A percentile compares a stretch with the other conserved stretches of the same genome.
Evolutionary conservation across 2,888 invertebrate genomes (phyloP).

Genomic region (Phragmatobia fuliginosa): DNA sequence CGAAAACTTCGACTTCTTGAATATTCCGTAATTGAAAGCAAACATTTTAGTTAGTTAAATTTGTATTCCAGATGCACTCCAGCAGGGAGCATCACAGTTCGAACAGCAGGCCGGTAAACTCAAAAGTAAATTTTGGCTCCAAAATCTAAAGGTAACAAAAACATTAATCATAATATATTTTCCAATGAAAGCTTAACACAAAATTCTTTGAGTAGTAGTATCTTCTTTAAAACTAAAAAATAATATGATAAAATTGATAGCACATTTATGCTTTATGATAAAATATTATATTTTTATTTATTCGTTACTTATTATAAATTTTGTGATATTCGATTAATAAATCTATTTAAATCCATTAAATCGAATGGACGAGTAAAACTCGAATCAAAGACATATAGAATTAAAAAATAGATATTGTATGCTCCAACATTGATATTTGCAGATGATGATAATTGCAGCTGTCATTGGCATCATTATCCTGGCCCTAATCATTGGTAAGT

Average conservation of each 20-base stretch:
- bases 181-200: too few relatives aligned
- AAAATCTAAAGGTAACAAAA: constrained; percentile 93
- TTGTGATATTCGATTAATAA: background rate
- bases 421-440: constrained; percentile 60
- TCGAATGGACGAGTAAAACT: too few relatives aligned
- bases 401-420: too few relatives aligned
- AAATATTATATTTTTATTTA: background rate
- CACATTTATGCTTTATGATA: too few relatives aligned
- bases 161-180: background rate
- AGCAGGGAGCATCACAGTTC: constrained; percentile 98
- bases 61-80: constrained; percentile 91
- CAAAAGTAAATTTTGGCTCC: constrained; percentile 99
- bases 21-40: background rate
- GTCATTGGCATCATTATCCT: constrained; percentile 93
- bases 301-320: background rate
- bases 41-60: background rate
- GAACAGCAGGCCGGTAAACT: constrained; percentile 98
- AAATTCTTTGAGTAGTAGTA: background rate
- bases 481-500: constrained; percentile 96
- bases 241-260: too few relatives aligned
- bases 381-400: too few relatives aligned
- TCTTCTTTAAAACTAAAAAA: background rate
- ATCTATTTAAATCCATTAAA: too few relatives aligned
- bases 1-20: background rate
- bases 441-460: constrained; percentile 97